Percentiles rank a stretch among this genome's conserved stretches.
These are phyloP conservation scores for Tachycineta bicolor DNA, from an alignment of 2,113 vertebrate species.

Conservation along the genomic window DNA sequence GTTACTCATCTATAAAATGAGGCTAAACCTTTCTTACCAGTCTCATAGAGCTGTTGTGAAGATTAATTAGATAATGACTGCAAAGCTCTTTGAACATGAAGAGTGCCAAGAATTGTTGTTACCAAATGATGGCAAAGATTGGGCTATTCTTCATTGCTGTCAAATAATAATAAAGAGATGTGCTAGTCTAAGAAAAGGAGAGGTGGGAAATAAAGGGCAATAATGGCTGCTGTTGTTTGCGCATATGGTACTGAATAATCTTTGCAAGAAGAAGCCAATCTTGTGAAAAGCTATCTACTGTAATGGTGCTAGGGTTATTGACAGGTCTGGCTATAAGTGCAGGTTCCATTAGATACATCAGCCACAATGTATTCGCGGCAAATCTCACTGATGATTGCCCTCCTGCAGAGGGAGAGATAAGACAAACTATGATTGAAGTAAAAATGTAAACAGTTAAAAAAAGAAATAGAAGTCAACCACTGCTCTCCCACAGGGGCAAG, in stretches of 20 bases:
- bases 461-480: conserved; percentile 69
- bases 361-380: conserved; percentile 68
- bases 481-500: conserved; percentile 68
- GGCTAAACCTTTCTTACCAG: conserved; percentile 51
- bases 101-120: conserved; percentile 67
- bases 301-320: conserved; percentile 76
- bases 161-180: conserved; percentile 66
- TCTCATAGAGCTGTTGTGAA: conserved; percentile 47
- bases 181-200: conserved; percentile 61
- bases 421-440: conserved; percentile 77
- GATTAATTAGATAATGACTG: conserved; percentile 72
- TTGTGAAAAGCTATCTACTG: conserved; percentile 73
- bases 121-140: conserved; percentile 63
- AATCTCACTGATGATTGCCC: conserved; percentile 75
- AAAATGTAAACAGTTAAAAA: conserved; percentile 77
- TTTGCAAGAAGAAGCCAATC: conserved; percentile 74
- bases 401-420: conserved; percentile 75
- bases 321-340: conserved; percentile 75
- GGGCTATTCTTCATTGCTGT: conserved; percentile 66
- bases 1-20: conserved; percentile 51
- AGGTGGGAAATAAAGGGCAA: conserved; percentile 70
- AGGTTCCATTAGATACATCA: conserved; percentile 77
- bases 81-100: conserved; percentile 43
- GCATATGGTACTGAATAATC: conserved; percentile 72
- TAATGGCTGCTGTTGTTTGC: conserved; percentile 75